Conservation (phyloP, 2,888 invertebrate species). For the Ischnus inquisitorius region DNA sequence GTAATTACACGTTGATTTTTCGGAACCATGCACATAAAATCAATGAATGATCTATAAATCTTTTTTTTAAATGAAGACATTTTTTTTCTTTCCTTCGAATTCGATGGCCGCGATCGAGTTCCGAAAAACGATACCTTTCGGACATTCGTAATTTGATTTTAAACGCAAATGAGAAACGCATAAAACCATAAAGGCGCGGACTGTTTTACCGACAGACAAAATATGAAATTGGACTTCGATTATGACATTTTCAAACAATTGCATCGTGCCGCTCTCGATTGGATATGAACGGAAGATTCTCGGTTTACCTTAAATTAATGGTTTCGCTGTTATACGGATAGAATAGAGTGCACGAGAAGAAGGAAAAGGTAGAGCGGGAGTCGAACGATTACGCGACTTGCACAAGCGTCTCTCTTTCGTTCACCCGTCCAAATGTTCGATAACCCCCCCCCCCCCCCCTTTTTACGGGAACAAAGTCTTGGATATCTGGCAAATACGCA, state of each 20-base stretch:
- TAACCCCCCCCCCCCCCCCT: neutral
- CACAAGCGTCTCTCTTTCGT: neutral
- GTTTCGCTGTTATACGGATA: neutral
- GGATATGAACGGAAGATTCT: neutral
- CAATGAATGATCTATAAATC: too few species aligned
- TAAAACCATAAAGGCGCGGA: neutral
- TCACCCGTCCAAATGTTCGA: conserved; percentile 4
- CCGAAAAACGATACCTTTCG: too few species aligned
- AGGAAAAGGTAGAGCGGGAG: neutral
- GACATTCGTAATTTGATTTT: neutral
- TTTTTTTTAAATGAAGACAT: too few species aligned
- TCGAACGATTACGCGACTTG: neutral
- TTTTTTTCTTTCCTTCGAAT: too few species aligned
- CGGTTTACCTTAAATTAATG: neutral
- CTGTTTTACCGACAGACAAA: neutral
- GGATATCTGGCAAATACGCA: conserved; percentile 4
- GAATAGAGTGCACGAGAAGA: neutral
- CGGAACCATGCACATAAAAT: too few species aligned
- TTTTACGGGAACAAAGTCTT: neutral
- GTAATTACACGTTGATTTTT: too few species aligned
- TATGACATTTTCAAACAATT: neutral
- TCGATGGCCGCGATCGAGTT: too few species aligned
- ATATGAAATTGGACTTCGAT: neutral
- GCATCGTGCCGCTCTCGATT: neutral
- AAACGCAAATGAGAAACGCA: neutral